Evolutionary conservation across 1,140 invertebrate species (phyloP).

Genomic region (Platyscapa corneri): DNA sequence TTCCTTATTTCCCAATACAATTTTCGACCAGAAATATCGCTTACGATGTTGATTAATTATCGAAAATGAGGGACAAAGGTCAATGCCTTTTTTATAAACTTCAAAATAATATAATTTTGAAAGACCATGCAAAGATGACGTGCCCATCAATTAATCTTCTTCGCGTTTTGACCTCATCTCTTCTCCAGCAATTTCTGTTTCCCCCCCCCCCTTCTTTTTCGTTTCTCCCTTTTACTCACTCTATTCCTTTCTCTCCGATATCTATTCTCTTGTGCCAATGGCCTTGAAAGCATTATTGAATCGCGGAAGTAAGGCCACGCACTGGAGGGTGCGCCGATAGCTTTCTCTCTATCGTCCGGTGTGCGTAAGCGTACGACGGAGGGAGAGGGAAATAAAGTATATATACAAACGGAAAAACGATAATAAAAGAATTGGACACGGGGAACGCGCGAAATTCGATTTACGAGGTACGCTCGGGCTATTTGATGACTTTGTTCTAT

Average conservation of each 20-base stretch:
- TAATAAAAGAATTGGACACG: conserved; percentile 40
- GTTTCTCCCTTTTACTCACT: conserved; percentile 29
- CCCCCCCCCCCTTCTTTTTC: not conserved
- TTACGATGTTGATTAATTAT: not conserved
- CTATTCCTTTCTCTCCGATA: conserved; percentile 4
- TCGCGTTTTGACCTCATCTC: not conserved
- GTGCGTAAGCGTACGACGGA: not conserved
- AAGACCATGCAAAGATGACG: not conserved
- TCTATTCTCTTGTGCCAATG: conserved; percentile 31
- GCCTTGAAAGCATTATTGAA: conserved; percentile 58
- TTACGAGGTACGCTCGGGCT: conserved; percentile 30
- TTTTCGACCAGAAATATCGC: not conserved
- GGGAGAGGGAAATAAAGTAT: not conserved
- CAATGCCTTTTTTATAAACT: no score
- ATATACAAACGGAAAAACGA: conserved; percentile 30
- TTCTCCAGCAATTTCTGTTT: conserved; percentile 6
- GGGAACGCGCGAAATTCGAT: conserved; percentile 38
- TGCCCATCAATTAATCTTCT: conserved; percentile 18
- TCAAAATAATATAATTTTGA: not conserved
- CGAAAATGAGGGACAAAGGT: no score
- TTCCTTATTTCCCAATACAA: not conserved
- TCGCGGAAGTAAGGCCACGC: conserved; percentile 54
- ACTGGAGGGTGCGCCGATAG: conserved; percentile 23
- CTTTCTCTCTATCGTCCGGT: not conserved
- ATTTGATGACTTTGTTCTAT: conserved; percentile 39